Base-by-base conservation (phyloP, 2,888 invertebrate genomes). In the Rhimphoctona megacephalus region DNA sequence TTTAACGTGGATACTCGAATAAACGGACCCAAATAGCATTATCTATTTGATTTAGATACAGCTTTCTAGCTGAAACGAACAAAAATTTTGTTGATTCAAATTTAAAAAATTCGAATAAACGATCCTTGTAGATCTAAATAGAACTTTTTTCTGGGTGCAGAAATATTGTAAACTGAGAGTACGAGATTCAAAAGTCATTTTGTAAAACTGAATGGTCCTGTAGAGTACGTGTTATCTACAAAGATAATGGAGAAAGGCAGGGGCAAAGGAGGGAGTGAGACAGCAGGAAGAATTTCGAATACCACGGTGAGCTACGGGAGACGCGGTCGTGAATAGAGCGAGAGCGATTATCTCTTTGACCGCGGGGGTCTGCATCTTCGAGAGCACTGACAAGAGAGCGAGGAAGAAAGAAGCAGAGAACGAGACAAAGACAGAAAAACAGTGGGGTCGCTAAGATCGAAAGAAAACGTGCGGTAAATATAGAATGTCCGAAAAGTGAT, bases 301-400 rank as follows among this genome's bases (percentile, higher is more conserved):
- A 57, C 73, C 82, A 70, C 39, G 66, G 39, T 43, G 73, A 76
- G 33, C 73, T 66, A 46, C 61, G 73, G 82, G 77, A 81, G 80
- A 70, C 83, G 54, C 57, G 77, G 80, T 83, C 80, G 57, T 17
- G 76, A 70, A 76, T n/a, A 52, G 76, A 66, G 80, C 72, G 67
- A 80, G 86, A 86, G 80, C 80, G 83, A 81, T 86, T 83, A 83
- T 83, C 81, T 80, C 22, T 67, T 22, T 39, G 49, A 80, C 80
- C 83, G 30, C 72, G 67, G 69, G 66, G 54, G 46, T 64, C 43
- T 66, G 54, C 14, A 17, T 69, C n/a, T 64, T 30, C 19, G 61
- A 72, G 36, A 39, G 74, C 19, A 14, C 30, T 66, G 61, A 54
- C 70, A 17, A 72, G 61, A 70, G 46, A 61, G 33, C 67, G 25